Evolutionary conservation across 1,140 invertebrate genomes (phyloP), one percentile per base, ranked within the genome.

Genomic region (Heliconius hewitsoni): DNA sequence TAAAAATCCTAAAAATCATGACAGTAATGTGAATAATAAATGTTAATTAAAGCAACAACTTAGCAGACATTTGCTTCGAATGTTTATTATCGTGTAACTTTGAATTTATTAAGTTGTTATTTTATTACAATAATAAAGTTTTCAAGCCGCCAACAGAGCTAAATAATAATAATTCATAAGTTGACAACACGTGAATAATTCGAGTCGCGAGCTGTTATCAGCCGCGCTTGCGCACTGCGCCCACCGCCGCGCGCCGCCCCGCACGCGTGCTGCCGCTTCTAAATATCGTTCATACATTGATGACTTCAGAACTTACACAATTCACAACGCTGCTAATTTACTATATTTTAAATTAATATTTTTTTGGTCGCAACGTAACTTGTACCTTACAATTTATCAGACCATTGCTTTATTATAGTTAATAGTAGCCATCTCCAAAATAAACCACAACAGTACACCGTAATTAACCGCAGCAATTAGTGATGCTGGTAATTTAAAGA

Each of bases 111-210:
- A 30, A 66, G 23, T 66, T 66, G 60, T 16, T 27, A 66, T 23
- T 66, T 66, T 66, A 66, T 66, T 66, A 66, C 60, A 66, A 66
- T 72, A 55, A 50, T 72, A 72, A 79, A 75, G 79, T 80, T 81
- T 73, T 19, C 76, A 60, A 73, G 66, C 73, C 73, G 23, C 11
- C 8, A 74, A 75, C 72, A 77, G 39, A 57, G 77, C 57, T 80
- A 72, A 86, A 90, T 87, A 87, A 66, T 66, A 66, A 90, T 88
- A 90, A 92, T 90, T 91, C 85, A 90, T 90, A 91, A 90, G 89
- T 91, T 91, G 88, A 89, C 89, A 91, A 88, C 89, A 88, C 84
- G 88, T 88, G 88, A 91, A 91, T 91, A 87, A 90, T 92, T 91
- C 87, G 90, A 89, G 89, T 86, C 84, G 83, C 84, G 82, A 82